phyloP scores from a whole-genome alignment of 2,888 invertebrate species.

The Lithophane ornitopus region DNA sequence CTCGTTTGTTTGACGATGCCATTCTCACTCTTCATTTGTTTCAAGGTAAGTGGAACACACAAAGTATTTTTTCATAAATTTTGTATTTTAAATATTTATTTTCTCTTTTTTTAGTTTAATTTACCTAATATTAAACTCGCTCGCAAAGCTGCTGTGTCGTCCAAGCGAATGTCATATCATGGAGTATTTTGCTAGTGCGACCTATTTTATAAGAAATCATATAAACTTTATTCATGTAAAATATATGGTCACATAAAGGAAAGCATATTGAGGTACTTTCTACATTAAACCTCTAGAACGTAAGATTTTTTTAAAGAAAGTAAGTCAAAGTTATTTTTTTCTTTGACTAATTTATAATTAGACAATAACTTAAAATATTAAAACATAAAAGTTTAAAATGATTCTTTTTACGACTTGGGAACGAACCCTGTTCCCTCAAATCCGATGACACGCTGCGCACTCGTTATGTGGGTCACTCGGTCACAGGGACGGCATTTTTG shows the following conservation, averaged over 20 bases:
- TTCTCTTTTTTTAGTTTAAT: neutral
- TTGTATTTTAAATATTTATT: neutral
- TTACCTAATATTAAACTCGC: neutral
- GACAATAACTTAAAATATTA: neutral
- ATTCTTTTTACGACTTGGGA: neutral
- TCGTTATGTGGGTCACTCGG: constrained; percentile 9
- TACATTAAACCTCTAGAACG: neutral
- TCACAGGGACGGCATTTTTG: too few species aligned
- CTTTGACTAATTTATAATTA: neutral
- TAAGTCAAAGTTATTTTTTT: neutral
- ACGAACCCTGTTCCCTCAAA: constrained; percentile 5
- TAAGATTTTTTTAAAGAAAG: neutral
- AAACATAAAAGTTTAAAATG: neutral
- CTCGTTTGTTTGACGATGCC: constrained; percentile 96
- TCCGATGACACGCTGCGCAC: neutral
- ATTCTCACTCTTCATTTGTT: constrained; percentile 97
- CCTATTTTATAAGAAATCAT: neutral
- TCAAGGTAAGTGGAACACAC: constrained; percentile 93
- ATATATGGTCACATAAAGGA: neutral
- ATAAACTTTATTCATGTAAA: too few species aligned
- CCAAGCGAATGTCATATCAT: neutral
- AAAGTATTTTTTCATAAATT: neutral
- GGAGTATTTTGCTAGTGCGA: neutral
- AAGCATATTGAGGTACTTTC: neutral
- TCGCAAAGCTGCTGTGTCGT: neutral